A percentile compares a stretch with the other conserved stretches of the same genome.
Evolutionary conservation across 2,888 invertebrate genomes (phyloP).

Genomic region (Drosophila stalkeri): DNA sequence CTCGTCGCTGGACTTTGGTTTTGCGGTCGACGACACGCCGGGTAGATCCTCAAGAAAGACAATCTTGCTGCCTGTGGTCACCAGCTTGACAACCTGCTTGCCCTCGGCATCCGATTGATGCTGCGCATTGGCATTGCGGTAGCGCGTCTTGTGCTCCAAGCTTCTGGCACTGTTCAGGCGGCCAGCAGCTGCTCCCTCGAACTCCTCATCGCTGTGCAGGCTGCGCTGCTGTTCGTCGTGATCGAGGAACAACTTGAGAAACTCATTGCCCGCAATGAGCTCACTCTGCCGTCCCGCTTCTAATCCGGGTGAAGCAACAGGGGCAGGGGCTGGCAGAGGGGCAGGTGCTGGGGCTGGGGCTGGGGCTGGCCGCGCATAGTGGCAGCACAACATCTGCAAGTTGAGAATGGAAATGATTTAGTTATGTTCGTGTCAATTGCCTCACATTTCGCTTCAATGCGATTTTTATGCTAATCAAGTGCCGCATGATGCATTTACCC

Average conservation of each 20-base stretch:
- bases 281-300: conserved; percentile 71
- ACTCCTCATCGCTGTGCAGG: conserved; percentile 69
- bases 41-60: conserved; percentile 81
- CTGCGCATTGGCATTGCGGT: conserved; percentile 61
- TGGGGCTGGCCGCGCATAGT: conserved; percentile 64
- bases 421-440: conserved; percentile 55
- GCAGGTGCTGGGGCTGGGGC: conserved; percentile 37
- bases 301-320: conserved; percentile 14
- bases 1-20: conserved; percentile 70
- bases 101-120: conserved; percentile 45
- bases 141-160: conserved; percentile 63
- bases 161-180: conserved; percentile 57
- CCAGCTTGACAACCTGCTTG: conserved; percentile 81
- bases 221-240: conserved; percentile 76
- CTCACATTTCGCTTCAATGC: conserved; percentile 41
- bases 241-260: conserved; percentile 82
- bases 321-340: conserved; percentile 25
- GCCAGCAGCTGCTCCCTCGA: conserved; percentile 44
- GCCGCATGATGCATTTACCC: conserved; percentile 37
- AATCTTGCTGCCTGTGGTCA: conserved; percentile 83
- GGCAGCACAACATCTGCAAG: conserved; percentile 76
- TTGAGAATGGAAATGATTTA: conserved; percentile 42
- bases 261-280: conserved; percentile 84
- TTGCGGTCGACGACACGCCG: conserved; percentile 14
- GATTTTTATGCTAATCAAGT: conserved; percentile 62